Base-by-base conservation (phyloP, 2,888 invertebrate genomes). In the Shargacucullia verbasci region DNA sequence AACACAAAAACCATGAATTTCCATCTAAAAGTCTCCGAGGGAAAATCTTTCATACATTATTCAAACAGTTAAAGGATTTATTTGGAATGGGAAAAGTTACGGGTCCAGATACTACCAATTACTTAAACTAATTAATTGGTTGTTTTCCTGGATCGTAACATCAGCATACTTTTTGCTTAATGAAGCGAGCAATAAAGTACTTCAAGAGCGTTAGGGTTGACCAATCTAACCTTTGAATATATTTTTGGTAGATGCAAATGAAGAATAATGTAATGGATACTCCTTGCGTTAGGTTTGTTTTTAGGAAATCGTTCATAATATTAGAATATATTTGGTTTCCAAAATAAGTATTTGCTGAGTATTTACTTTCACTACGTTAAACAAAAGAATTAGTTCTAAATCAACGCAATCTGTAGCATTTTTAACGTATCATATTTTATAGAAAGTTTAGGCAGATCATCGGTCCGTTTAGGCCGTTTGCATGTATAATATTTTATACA, bases 91-190 rank as follows among this genome's bases (percentile, higher is more conserved):
- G 81, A 83, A 83, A 88, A 86, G 84, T 86, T 85, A 84, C 80
- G 79, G 80, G 78, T 75, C 73, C 78, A 80, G 82, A 81, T 87
- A 85, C 84, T 84, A 81, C 82, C 90, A 89, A 91, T 91, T 89
- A 91, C 91, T 91, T 92, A 83, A 86, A 88, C 86, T 89, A 91
- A 92, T 92, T 91, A 92, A 92, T 90, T 89, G 86, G 83, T 85
- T 88, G 89, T 89, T 89, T 88, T 82, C 82, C 84, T 81, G 86
- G 84, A 86, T 85, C 86, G 86, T 84, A 84, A 84, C 85, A 87
- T 90, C 87, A 89, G 86, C 87, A 89, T 87, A 90, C 90, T 90
- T 89, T 91, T 89, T 87, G 85, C 88, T 86, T 87, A 91, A 91
- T 90, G 89, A 89, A 91, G 84, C 86, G 79, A 76, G 81, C 84